Evolutionary conservation across 2,888 invertebrate species (phyloP).

Genomic region (Quadriops clusia): DNA sequence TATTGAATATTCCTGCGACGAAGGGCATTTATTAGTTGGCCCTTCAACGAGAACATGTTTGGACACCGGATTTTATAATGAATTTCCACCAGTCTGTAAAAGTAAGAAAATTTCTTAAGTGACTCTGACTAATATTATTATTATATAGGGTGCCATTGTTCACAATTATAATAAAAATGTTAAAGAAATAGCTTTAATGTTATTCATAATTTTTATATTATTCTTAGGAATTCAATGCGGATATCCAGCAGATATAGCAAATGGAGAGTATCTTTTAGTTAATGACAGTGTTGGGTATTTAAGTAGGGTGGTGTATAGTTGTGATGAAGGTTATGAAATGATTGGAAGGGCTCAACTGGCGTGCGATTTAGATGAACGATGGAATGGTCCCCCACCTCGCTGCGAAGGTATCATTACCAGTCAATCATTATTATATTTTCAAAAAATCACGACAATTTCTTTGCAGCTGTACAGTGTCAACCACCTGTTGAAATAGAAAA

Average conservation of each 20-base stretch:
- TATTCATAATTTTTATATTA: slow-evolving; percentile 7
- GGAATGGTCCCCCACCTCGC: slow-evolving; percentile 86
- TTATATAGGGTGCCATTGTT: neutral
- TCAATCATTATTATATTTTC: neutral
- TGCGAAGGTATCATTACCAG: slow-evolving; percentile 58
- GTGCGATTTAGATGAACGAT: slow-evolving; percentile 84
- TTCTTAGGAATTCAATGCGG: slow-evolving; percentile 76
- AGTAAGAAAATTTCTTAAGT: slow-evolving; percentile 48
- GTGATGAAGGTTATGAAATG: slow-evolving; percentile 76
- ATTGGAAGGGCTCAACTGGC: slow-evolving; percentile 70
- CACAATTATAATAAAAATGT: neutral
- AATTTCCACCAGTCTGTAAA: slow-evolving; percentile 88
- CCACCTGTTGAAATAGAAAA: slow-evolving; percentile 53
- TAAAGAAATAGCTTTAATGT: slow-evolving; percentile 1
- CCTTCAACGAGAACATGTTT: slow-evolving; percentile 73
- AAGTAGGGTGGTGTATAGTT: slow-evolving; percentile 74
- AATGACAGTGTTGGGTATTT: slow-evolving; percentile 82
- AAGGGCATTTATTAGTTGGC: slow-evolving; percentile 77
- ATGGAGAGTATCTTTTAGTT: slow-evolving; percentile 68
- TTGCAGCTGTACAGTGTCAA: slow-evolving; percentile 59
- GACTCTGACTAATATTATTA: neutral
- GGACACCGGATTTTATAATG: slow-evolving; percentile 86
- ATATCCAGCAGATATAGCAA: slow-evolving; percentile 71
- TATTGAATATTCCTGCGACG: slow-evolving; percentile 75
- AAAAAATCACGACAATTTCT: too few relatives aligned